These are phyloP conservation scores for Furcifer pardalis DNA, from an alignment of 2,797 vertebrate genomes.

Conservation along the genomic window DNA sequence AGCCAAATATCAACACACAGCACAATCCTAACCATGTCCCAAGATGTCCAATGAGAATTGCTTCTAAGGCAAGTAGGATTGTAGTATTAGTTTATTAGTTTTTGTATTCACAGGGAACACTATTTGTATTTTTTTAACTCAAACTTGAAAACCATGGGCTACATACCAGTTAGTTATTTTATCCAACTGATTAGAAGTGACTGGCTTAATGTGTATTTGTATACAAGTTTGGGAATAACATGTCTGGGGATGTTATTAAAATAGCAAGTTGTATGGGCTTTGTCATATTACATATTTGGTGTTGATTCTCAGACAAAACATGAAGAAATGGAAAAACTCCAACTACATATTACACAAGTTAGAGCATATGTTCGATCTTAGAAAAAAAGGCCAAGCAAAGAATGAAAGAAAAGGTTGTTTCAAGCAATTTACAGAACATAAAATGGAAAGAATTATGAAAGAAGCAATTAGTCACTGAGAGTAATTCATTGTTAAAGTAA, in stretches of 20 bases:
- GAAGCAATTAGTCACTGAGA: constrained; percentile 45
- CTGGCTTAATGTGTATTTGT: not conserved
- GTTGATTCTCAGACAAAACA: not conserved
- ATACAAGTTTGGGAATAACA: not conserved
- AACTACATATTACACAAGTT: constrained; percentile 76
- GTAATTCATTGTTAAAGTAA: not conserved
- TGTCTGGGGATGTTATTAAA: too few species aligned
- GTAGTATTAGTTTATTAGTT: not conserved
- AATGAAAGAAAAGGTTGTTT: constrained; percentile 14
- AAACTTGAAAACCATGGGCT: not conserved
- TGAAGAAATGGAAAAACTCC: not conserved
- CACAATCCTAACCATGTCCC: not conserved
- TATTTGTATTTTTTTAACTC: not conserved
- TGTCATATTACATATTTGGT: not conserved
- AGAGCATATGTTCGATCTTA: constrained; percentile 37
- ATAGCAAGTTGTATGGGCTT: not conserved
- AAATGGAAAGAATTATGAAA: constrained; percentile 45
- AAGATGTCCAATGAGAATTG: not conserved
- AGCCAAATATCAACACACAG: not conserved
- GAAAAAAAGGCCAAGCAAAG: constrained; percentile 47
- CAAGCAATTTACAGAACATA: constrained; percentile 27
- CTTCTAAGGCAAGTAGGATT: not conserved
- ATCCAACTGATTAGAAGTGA: not conserved
- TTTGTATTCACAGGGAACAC: too few species aligned
- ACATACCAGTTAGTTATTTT: not conserved